Conservation (phyloP, 2,888 invertebrate genomes). For the Drosophila kambysellisi region DNA sequence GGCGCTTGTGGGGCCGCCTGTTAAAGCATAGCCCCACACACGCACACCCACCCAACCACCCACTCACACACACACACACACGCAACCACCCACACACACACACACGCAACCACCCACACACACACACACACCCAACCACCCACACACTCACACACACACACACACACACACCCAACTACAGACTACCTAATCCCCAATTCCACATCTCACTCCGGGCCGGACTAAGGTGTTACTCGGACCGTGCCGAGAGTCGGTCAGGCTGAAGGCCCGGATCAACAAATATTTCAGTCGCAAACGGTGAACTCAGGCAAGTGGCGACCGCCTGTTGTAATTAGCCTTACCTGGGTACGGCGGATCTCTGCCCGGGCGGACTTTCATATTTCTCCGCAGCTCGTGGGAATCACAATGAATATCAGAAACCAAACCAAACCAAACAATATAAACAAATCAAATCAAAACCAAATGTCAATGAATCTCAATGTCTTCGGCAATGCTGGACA, state of each 20-base stretch:
- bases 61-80: neutral
- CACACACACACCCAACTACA: neutral
- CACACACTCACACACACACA: no score
- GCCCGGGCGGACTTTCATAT: slow-evolving; percentile 46
- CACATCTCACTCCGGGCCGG: slow-evolving; percentile 53
- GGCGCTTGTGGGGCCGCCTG: slow-evolving; percentile 56
- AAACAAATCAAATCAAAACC: slow-evolving; percentile 1
- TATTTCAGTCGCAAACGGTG: slow-evolving; percentile 58
- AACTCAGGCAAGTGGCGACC: slow-evolving; percentile 49
- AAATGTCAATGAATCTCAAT: neutral
- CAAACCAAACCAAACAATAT: slow-evolving; percentile 11
- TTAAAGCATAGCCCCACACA: slow-evolving; percentile 30
- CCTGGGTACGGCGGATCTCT: slow-evolving; percentile 56
- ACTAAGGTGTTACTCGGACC: slow-evolving; percentile 53
- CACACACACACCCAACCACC: neutral
- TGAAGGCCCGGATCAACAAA: slow-evolving; percentile 56
- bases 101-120: slow-evolving; percentile 21
- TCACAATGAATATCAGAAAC: slow-evolving; percentile 36
- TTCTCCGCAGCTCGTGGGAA: slow-evolving; percentile 57
- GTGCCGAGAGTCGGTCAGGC: slow-evolving; percentile 55
- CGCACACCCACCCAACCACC: neutral
- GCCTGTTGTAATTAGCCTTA: slow-evolving; percentile 53
- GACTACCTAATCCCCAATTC: neutral
- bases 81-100: slow-evolving; percentile 32
- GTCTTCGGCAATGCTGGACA: neutral